phyloP scores from a whole-genome alignment of 2,797 vertebrate species.

The Peromyscus eremicus region DNA sequence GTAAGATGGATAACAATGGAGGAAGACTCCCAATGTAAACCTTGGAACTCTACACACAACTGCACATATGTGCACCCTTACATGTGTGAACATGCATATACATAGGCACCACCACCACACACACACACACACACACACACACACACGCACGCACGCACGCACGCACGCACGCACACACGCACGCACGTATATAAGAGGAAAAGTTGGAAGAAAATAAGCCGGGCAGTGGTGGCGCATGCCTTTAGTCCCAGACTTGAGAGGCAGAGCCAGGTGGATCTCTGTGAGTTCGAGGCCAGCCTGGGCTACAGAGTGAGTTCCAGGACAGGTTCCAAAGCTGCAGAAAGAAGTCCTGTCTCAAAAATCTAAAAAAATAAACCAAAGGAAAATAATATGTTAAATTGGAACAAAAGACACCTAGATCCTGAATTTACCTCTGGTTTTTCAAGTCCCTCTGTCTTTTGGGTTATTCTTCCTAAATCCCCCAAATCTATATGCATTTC shows the following conservation, averaged over 20 bases:
- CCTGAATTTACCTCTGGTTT: neutral
- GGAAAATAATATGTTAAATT: neutral
- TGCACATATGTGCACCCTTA: neutral
- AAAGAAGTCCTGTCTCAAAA: too few relatives aligned
- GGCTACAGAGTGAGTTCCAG: too few relatives aligned
- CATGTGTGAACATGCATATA: neutral
- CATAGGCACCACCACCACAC: neutral
- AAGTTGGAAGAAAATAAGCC: slow-evolving; percentile 8
- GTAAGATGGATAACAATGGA: neutral
- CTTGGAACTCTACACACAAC: neutral
- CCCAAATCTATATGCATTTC: neutral
- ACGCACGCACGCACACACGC: neutral
- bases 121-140: too few relatives aligned
- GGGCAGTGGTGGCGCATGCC: too few relatives aligned
- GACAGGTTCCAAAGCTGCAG: too few relatives aligned
- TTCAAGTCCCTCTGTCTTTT: neutral
- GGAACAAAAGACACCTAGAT: neutral
- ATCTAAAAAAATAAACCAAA: slow-evolving; percentile 7
- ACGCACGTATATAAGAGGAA: neutral
- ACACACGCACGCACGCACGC: too few relatives aligned
- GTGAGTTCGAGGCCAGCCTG: too few relatives aligned
- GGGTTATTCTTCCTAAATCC: neutral
- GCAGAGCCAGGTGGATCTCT: too few relatives aligned
- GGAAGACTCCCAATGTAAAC: neutral
- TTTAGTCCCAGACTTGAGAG: too few relatives aligned